Evolutionary conservation across 2,888 invertebrate genomes (phyloP), one percentile per base, ranked within the genome.

Genomic region (Melipona beecheii): DNA sequence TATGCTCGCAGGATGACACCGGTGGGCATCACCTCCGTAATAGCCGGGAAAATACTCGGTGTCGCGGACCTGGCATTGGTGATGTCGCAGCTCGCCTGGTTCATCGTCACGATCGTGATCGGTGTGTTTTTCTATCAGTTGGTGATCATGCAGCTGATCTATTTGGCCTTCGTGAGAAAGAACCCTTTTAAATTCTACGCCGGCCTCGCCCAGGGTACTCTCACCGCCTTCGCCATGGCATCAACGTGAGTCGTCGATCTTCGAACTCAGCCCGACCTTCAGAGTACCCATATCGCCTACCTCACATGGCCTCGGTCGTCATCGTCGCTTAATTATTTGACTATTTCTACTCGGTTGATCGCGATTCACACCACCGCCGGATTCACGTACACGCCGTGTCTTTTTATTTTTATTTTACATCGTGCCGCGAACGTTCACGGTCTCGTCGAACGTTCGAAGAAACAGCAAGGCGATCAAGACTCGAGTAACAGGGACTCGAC

Each of bases 141-240:
- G 85, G 95, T 98, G 77, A 96, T 98, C 91, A 97, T 98, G 96
- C 98, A 98, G 94, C 94, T 97, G 73, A 96, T 98, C 92, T 98
- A 98, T 95, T 97, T 98, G 94, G 92, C 97, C 82, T 96, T 98
- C 93, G 95, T 98, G 78, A 95, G 97, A 91, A 97, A 97, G 94
- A 98, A 98, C 94, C 98, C 98, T 11, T 98, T 97, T 95, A 97
- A 97, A 94, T 98, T 97, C 95, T 98, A 98, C 95, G 96, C 96
- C 95, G 97, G 97, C 80, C 95, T 98, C 86, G 96, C 97, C 71
- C 97, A 98, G 92, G 97, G 98, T 73, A 97, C 97, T 95, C 96
- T 98, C 83, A 98, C 98, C 74, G 98, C 98, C 66, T 97, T 98
- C 93, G 98, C 98, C 89, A 98, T 98, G 89, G 98, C 98, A 90